Base-by-base conservation (phyloP, 2,797 vertebrate genomes). In the Melanogrammus aeglefinus region DNA sequence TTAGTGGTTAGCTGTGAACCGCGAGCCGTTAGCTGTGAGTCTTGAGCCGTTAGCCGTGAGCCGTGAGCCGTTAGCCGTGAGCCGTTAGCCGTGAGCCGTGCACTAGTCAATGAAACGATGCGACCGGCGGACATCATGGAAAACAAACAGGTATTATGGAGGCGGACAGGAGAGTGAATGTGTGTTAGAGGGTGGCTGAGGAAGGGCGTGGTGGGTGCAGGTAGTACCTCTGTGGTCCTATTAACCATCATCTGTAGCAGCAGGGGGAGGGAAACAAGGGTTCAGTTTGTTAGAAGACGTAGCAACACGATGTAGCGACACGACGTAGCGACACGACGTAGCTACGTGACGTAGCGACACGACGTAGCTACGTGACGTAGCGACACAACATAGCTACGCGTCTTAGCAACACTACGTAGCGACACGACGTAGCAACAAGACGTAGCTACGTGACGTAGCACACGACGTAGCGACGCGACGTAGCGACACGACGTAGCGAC, bases 181-280 rank as follows among this genome's bases (percentile, higher is more conserved):
- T 14, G 66, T 70, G 66, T 70, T n/a, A 57, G 13, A 57, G 7
- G 51, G n/a, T 57, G 75, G 0, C 31, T 29, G 66, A 70, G 66
- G 31, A 31, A 12, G 13, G 27, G 29, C 1, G 29, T 72, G 70
- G 14, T 33, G 86, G 73, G 63, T 84, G 89, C 75, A 80, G 92
- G 91, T 94, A 24, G 92, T 99, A 99, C 98, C 98, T 99, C 98
- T 76, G 98, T 99, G 86, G 98, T 99, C 94, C 98, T 99, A 97
- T 99, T 99, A 96, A 99, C 98, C 98, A 99, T 99, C 98, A 99
- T 99, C 98, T 99, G 98, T 93, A 24, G 96, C 96, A 92, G 94
- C 91, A 86, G 91, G 90, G 92, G 89, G 91, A 94, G 95, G 95
- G 94, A 94, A 96, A 72, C 70, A 83, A 94, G 82, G 85, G 93